Base-by-base conservation (phyloP, 2,888 invertebrate species). In the Aproaerema taeniolella region DNA sequence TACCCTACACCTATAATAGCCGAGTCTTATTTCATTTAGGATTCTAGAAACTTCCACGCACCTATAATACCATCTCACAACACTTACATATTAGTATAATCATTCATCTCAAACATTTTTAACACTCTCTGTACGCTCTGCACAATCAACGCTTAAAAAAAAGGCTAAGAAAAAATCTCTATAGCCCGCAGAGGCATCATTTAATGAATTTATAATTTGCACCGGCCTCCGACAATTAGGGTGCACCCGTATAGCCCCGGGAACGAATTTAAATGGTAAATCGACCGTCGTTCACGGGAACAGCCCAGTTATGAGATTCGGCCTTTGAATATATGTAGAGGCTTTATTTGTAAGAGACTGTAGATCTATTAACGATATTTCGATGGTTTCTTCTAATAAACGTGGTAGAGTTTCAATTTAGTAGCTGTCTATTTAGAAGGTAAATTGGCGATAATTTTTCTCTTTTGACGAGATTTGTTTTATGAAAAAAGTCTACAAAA, bases 131-230 rank as follows among this genome's bases (percentile, higher is more conserved):
- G 15, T 26, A 35, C 14, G 17, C 41, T 29, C 15, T 31, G 10
- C 17, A 17, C 29, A 29, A 17, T 30, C 29, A 37, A 31, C 28
- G 31, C 29, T 38, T 33, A 47, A 16, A n/a, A 39, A 43, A 46
- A 42, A 41, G 38, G 32, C 32, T 11, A 43, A 50, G 55, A 57
- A 62, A 64, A 61, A 58, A 62, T 57, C 52, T 48, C 48, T 52
- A 49, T 61, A 47, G 66, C 66, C 67, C 24, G 39, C 46, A 43
- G 40, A 38, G 49, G 47, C 58, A 49, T 49, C 57, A 56, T 67
- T 69, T 72, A 75, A 77, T 73, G 74, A 79, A 78, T 78, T 78
- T 79, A 74, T 79, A 80, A 80, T 79, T 78, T 75, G 74, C 68
- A 53, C 61, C 64, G 56, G 45, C 53, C 53, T 52, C 45, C 53